These are phyloP conservation scores for Caenorhabditis virilis DNA, from an alignment of 2,888 invertebrate species.

Conservation along the genomic window DNA sequence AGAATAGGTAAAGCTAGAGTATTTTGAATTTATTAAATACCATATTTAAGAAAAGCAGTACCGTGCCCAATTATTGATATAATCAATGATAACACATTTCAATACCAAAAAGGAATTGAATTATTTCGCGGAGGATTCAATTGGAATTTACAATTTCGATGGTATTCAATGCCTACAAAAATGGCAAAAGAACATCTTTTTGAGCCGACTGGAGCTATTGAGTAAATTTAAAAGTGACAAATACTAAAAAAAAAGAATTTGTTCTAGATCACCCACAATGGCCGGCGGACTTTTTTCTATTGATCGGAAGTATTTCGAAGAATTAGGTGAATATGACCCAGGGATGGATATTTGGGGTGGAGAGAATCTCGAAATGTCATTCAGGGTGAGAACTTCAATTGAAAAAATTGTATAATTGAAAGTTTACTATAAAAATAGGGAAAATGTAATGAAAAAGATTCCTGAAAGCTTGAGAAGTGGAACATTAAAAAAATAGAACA, in stretches of 20 bases:
- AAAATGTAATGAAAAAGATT: no score
- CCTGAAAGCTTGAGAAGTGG: no score
- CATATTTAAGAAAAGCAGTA: constrained; percentile 74
- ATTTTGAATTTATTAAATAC: no score
- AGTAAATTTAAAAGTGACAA: constrained; percentile 68
- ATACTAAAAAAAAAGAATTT: no score
- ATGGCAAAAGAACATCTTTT: constrained; percentile 70
- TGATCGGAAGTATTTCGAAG: constrained; percentile 83
- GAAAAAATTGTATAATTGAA: no score
- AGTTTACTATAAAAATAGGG: no score
- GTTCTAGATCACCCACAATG: constrained; percentile 82
- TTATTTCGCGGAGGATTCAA: constrained; percentile 97
- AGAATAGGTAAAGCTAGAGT: no score
- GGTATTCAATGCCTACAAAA: constrained; percentile 74
- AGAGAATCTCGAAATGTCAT: constrained; percentile 94
- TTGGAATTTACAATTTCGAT: constrained; percentile 87
- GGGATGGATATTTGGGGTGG: constrained; percentile 91
- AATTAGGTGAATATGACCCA: constrained; percentile 79
- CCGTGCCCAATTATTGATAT: constrained; percentile 89
- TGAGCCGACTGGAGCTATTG: constrained; percentile 76
- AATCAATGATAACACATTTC: constrained; percentile 91
- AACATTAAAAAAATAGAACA: neutral
- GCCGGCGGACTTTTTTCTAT: constrained; percentile 93
- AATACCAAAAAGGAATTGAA: constrained; percentile 87
- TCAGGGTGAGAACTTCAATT: constrained; percentile 79